Evolutionary conservation across 2,113 vertebrate species (phyloP).

Genomic region (Brachionichthys hirsutus): DNA sequence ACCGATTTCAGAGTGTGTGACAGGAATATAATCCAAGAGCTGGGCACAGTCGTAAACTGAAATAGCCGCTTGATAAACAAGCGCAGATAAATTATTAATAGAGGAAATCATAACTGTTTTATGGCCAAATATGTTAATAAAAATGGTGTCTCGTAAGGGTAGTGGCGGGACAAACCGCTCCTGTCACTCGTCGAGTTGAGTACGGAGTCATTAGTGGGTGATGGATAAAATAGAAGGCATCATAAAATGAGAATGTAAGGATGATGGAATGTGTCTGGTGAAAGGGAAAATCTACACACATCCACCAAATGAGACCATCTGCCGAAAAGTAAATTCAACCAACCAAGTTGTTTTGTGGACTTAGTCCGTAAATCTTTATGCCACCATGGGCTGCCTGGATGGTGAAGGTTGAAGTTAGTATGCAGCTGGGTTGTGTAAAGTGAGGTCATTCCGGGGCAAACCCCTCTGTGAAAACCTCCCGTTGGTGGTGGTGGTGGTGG

Average conservation of each 20-base stretch:
- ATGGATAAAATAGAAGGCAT: constrained; percentile 32
- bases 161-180: constrained; percentile 6
- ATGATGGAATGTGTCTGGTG: constrained; percentile 12
- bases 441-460: constrained; percentile 18
- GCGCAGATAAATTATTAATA: constrained; percentile 52
- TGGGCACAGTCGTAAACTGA: constrained; percentile 18
- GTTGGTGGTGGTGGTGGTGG: no score
- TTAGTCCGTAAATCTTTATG: no score
- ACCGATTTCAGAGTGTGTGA: constrained; percentile 29
- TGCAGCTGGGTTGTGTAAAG: constrained; percentile 28
- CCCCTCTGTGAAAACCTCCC: neutral
- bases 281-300: neutral
- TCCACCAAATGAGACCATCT: no score
- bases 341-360: neutral
- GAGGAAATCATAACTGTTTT: constrained; percentile 48
- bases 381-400: neutral
- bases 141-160: constrained; percentile 28
- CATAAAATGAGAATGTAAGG: constrained; percentile 40
- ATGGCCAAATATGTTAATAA: constrained; percentile 60
- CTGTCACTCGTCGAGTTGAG: constrained; percentile 20
- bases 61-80: constrained; percentile 25
- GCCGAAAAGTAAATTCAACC: neutral
- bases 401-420: constrained; percentile 35
- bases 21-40: constrained; percentile 13
- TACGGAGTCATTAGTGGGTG: constrained; percentile 38